Conservation (phyloP, 2,888 invertebrate genomes). For the Bombylius major region DNA sequence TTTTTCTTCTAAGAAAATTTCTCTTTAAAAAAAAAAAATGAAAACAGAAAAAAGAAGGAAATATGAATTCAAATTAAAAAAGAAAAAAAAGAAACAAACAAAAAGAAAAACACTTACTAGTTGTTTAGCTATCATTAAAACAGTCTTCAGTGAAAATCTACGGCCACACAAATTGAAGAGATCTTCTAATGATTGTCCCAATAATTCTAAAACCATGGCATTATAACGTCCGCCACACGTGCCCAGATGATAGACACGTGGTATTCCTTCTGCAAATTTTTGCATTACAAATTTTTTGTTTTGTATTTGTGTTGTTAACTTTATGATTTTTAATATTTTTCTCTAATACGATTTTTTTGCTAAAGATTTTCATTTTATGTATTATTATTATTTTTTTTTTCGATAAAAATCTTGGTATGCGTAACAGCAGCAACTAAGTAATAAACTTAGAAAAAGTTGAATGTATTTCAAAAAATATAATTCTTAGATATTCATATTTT, state of each 20-base stretch:
- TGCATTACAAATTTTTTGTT: background rate
- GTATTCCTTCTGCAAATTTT: slow-evolving; percentile 44
- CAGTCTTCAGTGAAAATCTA: slow-evolving; percentile 58
- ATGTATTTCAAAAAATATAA: no score
- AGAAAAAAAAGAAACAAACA: no score
- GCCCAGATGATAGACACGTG: slow-evolving; percentile 61
- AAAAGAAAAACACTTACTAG: slow-evolving; percentile 24
- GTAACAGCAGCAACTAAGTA: no score
- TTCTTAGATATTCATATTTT: no score
- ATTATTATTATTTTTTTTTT: slow-evolving; percentile 11
- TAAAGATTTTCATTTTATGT: background rate
- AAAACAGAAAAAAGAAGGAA: no score
- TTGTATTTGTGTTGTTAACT: background rate
- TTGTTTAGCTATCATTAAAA: slow-evolving; percentile 59
- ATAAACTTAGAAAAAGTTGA: no score
- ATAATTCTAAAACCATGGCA: slow-evolving; percentile 59
- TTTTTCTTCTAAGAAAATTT: no score
- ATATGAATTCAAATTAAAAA: no score
- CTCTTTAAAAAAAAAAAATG: no score
- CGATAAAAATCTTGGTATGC: background rate
- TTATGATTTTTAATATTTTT: no score
- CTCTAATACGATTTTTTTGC: no score
- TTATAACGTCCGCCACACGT: slow-evolving; percentile 59
- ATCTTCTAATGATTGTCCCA: slow-evolving; percentile 61
- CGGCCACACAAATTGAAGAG: slow-evolving; percentile 59